A percentile compares a stretch with the other conserved stretches of the same genome.
Conservation (phyloP, 2,113 vertebrate species). For the Trogon surrucura region DNA sequence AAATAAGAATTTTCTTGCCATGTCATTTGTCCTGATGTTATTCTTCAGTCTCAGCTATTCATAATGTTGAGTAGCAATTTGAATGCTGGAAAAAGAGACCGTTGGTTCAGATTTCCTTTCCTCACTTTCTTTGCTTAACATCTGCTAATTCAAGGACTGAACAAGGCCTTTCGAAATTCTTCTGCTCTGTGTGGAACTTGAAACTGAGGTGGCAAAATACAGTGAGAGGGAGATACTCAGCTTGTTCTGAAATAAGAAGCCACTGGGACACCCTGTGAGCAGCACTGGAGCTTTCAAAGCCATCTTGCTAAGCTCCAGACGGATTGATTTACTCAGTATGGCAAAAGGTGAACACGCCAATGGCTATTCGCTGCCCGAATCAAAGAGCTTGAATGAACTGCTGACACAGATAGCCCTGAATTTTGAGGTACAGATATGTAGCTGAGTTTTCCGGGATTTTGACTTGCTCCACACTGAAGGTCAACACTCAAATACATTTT, state of each 20-base stretch:
- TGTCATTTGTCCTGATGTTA: neutral
- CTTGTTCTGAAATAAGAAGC: neutral
- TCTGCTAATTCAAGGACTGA: neutral
- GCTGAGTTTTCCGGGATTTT: neutral
- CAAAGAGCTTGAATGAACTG: neutral
- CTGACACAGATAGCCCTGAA: neutral
- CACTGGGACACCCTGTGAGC: accelerated
- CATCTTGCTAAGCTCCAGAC: neutral
- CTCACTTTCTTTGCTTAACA: neutral
- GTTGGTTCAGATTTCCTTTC: neutral
- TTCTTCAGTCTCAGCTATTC: neutral
- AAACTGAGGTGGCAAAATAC: neutral
- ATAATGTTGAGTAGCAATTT: neutral
- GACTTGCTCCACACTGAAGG: neutral
- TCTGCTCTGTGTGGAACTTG: neutral
- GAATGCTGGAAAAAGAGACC: neutral
- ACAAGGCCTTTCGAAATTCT: neutral
- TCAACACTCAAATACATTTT: neutral
- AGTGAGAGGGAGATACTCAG: neutral
- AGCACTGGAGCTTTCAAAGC: neutral
- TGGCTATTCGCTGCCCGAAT: neutral
- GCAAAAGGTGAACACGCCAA: neutral
- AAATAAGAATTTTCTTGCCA: neutral
- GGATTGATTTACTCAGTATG: neutral
- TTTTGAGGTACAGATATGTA: neutral